phyloP scores from a whole-genome alignment of 1,140 invertebrate genomes.

The Cotesia typhae region DNA sequence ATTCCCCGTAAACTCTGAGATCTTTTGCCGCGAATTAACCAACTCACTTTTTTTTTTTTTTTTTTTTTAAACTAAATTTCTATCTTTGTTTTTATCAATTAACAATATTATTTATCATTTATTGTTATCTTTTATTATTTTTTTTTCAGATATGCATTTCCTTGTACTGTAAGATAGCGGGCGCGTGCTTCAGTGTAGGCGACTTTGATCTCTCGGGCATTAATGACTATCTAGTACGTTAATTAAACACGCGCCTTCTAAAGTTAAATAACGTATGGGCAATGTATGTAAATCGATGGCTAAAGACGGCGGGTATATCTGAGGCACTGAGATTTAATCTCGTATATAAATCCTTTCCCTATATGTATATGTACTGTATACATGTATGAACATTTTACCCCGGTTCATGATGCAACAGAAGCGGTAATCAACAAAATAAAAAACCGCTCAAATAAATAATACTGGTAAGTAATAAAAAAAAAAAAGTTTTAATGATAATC shows the following conservation, averaged over 20 bases:
- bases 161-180: background rate
- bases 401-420: too few species aligned
- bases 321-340: conserved; percentile 8
- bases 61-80: background rate
- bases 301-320: conserved; percentile 3
- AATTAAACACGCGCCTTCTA: conserved; percentile 31
- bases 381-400: too few species aligned
- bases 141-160: background rate
- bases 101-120: too few species aligned
- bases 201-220: conserved; percentile 31
- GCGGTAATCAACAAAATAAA: too few species aligned
- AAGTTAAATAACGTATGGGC: conserved; percentile 10
- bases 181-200: conserved; percentile 20
- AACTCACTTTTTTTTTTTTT: background rate
- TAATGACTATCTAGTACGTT: conserved; percentile 31
- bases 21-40: conserved; percentile 14
- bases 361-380: background rate
- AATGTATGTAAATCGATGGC: conserved; percentile 28
- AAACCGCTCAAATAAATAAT: too few species aligned
- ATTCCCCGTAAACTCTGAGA: conserved; percentile 27
- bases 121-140: background rate
- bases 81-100: too few species aligned
- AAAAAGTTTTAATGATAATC: too few species aligned
- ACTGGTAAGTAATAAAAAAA: too few species aligned
- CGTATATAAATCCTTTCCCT: background rate